phyloP scores from a whole-genome alignment of 2,888 invertebrate species.

The Drosophila mercatorum region DNA sequence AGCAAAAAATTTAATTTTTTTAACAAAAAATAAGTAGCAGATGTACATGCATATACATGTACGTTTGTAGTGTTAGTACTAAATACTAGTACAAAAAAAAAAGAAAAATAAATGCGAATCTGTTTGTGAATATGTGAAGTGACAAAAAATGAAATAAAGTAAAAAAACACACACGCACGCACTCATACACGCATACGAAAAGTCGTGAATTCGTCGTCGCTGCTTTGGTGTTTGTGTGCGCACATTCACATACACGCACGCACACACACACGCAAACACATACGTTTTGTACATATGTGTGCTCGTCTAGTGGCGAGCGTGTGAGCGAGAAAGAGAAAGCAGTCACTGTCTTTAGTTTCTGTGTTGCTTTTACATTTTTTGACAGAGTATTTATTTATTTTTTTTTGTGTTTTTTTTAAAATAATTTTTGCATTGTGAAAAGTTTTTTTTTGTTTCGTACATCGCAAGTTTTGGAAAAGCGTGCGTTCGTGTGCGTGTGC shows the following conservation, averaged over 20 bases:
- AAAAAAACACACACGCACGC: constrained; percentile 23
- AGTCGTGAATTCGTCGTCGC: constrained; percentile 72
- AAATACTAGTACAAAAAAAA: constrained; percentile 53
- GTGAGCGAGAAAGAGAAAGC: constrained; percentile 18
- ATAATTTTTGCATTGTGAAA: constrained; percentile 75
- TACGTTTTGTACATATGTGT: constrained; percentile 24
- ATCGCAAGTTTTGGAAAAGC: constrained; percentile 43
- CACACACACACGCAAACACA: constrained; percentile 16
- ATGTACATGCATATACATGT: constrained; percentile 43
- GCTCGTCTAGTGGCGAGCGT: constrained; percentile 40
- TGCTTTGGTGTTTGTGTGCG: constrained; percentile 29
- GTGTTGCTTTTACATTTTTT: constrained; percentile 43
- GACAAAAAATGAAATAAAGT: constrained; percentile 54
- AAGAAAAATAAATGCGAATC: constrained; percentile 57
- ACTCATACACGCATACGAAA: constrained; percentile 54
- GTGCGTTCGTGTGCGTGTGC: constrained; percentile 48
- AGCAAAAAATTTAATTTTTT: constrained; percentile 18
- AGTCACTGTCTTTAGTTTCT: constrained; percentile 55
- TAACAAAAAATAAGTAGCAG: constrained; percentile 28
- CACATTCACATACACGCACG: constrained; percentile 25
- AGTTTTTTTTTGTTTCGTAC: constrained; percentile 39
- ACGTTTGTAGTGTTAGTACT: constrained; percentile 55
- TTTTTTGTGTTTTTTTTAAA: constrained; percentile 49
- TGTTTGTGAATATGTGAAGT: constrained; percentile 77
- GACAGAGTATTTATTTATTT: constrained; percentile 56